Base-by-base conservation (phyloP, 2,113 vertebrate genomes). In the Oceanites oceanicus region DNA sequence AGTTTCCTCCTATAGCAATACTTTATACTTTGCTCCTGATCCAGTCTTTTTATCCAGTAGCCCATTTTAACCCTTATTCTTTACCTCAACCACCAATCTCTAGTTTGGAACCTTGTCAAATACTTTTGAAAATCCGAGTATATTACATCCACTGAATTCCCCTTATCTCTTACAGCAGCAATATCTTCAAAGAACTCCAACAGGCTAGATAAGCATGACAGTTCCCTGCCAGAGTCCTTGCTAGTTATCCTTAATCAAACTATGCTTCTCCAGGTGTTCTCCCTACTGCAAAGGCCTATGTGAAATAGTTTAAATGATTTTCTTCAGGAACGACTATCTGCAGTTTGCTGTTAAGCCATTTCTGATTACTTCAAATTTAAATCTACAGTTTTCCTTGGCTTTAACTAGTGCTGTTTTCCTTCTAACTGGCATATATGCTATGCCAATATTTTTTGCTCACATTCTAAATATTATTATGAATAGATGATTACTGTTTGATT, bases 141-240 rank as follows among this genome's bases (percentile, higher is more conserved):
- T 86, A 95, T 96, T 95, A 79, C 92, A 92, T 92, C 47, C 75
- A 68, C 87, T 96, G 94, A 96, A 86, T 96, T 92, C 32, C 36
- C 38, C 79, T 97, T 97, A 96, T 96, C 97, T 97, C 86, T 77
- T 93, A 86, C 14, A 96, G 83, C 85, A 96, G 92, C 47, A 90
- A 59, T 94, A 95, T 95, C 96, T 96, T 97, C 92, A 96, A 95
- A 96, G 91, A 83, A 92, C 76, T 93, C 94, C 82, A 96, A 26
- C 70, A 75, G 71, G 55, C 82, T 86, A 94, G 95, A 91, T 97
- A 96, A 96, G 90, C 78, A 73, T 63, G 90, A 87, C 63, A 81
- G 77, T 66, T 94, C 45, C 23, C 44, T 96, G 79, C 55, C 61
- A 68, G 82, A 80, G 65, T 89, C 70, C 73, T 91, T 82, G 25